phyloP scores from a whole-genome alignment of 2,113 vertebrate genomes.

The Pristiophorus japonicus region DNA sequence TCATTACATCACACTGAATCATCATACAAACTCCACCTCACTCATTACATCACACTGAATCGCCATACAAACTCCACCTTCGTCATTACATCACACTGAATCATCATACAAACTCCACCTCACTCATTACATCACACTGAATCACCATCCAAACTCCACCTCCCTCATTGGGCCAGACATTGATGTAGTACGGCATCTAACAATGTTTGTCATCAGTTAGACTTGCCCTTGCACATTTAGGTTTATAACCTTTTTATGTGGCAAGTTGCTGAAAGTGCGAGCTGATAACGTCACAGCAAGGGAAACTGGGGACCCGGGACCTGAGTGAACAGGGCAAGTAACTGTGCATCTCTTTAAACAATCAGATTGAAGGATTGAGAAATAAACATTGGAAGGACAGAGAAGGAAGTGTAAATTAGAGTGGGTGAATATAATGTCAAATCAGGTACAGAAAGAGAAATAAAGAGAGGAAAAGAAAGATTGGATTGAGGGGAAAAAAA shows the following conservation, averaged over 20 bases:
- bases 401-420: not conserved
- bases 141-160: not conserved
- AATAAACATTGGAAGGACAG: not conserved
- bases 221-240: not conserved
- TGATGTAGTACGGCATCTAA: not conserved
- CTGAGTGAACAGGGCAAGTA: not conserved
- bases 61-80: too few relatives aligned
- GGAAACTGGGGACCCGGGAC: not conserved
- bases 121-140: not conserved
- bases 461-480: not conserved
- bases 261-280: not conserved
- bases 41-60: too few relatives aligned
- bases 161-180: not conserved
- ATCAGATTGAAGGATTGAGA: not conserved
- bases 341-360: too few relatives aligned
- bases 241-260: not conserved
- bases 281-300: not conserved
- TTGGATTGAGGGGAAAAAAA: not conserved
- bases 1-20: too few relatives aligned
- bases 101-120: too few relatives aligned
- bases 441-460: not conserved
- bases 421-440: not conserved
- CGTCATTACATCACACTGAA: too few relatives aligned
- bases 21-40: too few relatives aligned
- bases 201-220: too few relatives aligned